These are phyloP conservation scores for Pandion haliaetus DNA, from an alignment of 2,113 vertebrate species.

Conservation along the genomic window DNA sequence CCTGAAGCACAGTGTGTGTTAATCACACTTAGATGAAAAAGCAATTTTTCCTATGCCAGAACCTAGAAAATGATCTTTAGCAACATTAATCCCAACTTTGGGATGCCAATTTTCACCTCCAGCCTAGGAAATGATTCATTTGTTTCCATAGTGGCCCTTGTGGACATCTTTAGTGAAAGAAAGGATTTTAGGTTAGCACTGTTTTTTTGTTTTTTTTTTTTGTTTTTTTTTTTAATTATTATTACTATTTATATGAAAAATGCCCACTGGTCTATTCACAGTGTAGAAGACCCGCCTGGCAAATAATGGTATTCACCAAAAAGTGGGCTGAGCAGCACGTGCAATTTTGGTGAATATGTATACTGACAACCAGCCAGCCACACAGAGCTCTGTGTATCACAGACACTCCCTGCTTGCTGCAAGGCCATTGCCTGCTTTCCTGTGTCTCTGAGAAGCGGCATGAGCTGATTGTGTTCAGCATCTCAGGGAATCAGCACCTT, in stretches of 20 bases:
- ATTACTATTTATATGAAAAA: neutral
- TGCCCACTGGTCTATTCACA: neutral
- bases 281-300: neutral
- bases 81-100: neutral
- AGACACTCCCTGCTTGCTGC: rapidly evolving
- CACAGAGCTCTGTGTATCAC: neutral
- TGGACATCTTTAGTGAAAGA: neutral
- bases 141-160: neutral
- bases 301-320: neutral
- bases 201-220: neutral
- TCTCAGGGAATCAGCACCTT: neutral
- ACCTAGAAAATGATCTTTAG: neutral
- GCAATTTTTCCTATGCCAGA: neutral
- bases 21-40: neutral
- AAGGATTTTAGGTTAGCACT: neutral
- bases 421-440: neutral
- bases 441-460: neutral
- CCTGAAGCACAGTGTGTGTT: neutral
- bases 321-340: neutral
- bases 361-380: neutral
- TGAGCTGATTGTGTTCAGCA: neutral
- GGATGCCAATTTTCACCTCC: neutral
- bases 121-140: neutral
- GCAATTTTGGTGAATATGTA: neutral
- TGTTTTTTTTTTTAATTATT: neutral